A percentile compares a stretch with the other conserved stretches of the same genome.
These are phyloP conservation scores for Pristionchus japonicus DNA, from an alignment of 2,888 invertebrate genomes.

Conservation along the genomic window DNA sequence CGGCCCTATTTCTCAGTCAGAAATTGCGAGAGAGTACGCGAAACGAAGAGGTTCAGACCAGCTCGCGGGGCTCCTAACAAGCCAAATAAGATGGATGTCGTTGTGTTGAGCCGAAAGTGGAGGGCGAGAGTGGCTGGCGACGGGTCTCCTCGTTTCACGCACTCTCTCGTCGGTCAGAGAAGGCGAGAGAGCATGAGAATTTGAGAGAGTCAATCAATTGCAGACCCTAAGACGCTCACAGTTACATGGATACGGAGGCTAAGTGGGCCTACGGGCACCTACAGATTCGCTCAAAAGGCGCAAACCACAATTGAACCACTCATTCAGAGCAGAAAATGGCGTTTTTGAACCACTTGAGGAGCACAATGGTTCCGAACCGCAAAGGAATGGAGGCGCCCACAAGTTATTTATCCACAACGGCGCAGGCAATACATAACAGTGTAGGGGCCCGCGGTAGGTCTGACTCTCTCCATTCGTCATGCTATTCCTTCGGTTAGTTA, in stretches of 20 bases:
- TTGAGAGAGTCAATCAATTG: neutral
- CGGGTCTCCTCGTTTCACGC: neutral
- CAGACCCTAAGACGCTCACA: neutral
- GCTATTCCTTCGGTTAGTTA: neutral
- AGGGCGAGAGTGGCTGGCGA: slow-evolving; percentile 32
- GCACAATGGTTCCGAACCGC: neutral
- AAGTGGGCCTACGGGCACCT: neutral
- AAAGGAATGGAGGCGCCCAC: neutral
- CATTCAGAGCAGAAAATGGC: no score
- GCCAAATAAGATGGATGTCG: slow-evolving; percentile 47
- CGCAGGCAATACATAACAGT: neutral
- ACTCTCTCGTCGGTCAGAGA: neutral
- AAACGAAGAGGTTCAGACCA: no score
- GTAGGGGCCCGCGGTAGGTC: neutral
- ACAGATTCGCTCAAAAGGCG: neutral
- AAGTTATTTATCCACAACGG: neutral
- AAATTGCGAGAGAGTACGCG: no score
- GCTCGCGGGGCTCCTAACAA: slow-evolving; percentile 30
- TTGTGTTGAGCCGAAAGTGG: slow-evolving; percentile 22
- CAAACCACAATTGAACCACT: neutral
- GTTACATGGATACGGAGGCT: neutral
- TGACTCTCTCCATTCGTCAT: neutral
- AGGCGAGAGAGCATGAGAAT: neutral
- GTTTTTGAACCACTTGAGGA: neutral
- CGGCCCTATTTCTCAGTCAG: no score